These are phyloP conservation scores for Cantharis rufa DNA, from an alignment of 2,888 invertebrate genomes.

Conservation along the genomic window DNA sequence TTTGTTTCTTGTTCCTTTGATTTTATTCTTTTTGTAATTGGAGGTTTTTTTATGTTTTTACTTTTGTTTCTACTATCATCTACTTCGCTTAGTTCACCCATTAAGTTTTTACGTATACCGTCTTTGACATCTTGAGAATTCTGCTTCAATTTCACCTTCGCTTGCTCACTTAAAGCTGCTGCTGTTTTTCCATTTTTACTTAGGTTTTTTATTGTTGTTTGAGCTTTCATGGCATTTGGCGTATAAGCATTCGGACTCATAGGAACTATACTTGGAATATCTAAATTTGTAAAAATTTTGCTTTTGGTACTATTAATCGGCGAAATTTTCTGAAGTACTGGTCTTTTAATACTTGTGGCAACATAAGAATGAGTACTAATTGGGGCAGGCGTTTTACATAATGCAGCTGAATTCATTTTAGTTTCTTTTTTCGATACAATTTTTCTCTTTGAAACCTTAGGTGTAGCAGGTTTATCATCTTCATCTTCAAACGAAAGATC, in stretches of 20 bases:
- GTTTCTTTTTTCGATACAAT: not conserved
- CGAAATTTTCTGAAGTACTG: not conserved
- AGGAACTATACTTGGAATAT: conserved; percentile 4
- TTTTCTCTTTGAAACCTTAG: not conserved
- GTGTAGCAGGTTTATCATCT: not conserved
- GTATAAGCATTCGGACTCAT: conserved; percentile 28
- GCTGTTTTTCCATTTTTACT: not conserved
- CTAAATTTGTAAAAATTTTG: not conserved
- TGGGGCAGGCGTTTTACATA: not conserved
- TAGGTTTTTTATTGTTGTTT: not conserved
- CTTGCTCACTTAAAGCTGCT: not conserved
- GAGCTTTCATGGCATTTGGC: conserved; percentile 20
- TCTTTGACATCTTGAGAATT: not conserved
- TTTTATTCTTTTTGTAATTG: not conserved
- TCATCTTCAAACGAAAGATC: conserved; percentile 17
- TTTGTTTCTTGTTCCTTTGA: not conserved
- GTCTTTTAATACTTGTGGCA: not conserved
- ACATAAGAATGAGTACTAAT: not conserved
- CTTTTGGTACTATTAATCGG: not conserved
- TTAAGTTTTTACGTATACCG: conserved; percentile 21
- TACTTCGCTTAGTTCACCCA: conserved; percentile 21
- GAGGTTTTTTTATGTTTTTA: not conserved
- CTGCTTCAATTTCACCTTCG: not conserved
- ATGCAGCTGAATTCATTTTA: not conserved
- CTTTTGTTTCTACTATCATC: not conserved